A percentile compares a stretch with the other conserved stretches of the same genome.
Evolutionary conservation across 2,113 vertebrate genomes (phyloP).

Genomic region (Aptenodytes forsteri): DNA sequence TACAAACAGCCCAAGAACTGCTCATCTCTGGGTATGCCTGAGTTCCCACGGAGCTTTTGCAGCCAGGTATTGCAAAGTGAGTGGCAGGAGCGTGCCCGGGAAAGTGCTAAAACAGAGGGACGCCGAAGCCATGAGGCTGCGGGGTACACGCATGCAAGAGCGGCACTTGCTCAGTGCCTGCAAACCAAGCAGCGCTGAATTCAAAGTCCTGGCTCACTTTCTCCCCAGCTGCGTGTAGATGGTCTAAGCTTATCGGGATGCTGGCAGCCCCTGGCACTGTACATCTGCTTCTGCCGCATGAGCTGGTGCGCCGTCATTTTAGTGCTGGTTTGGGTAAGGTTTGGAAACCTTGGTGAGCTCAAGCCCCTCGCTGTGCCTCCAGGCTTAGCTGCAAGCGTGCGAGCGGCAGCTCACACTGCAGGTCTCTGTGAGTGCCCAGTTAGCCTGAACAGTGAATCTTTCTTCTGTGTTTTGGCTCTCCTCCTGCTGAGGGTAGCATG

Average conservation of each 20-base stretch:
- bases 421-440: neutral
- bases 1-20: neutral
- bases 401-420: neutral
- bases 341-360: neutral
- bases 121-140: neutral
- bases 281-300: neutral
- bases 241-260: accelerated
- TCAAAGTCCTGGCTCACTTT: neutral
- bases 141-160: accelerated
- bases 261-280: neutral
- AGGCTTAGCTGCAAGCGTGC: neutral
- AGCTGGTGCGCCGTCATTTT: accelerated
- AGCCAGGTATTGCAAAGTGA: neutral
- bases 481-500: neutral
- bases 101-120: neutral
- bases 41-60: neutral
- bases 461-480: neutral
- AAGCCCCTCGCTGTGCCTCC: neutral
- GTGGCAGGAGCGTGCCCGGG: neutral
- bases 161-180: accelerated
- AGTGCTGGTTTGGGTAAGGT: neutral
- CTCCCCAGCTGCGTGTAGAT: neutral
- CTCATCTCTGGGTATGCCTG: neutral
- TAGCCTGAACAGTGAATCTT: neutral
- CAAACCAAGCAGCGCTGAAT: neutral